These are phyloP conservation scores for Stegodyphus dumicola DNA, from an alignment of 1,140 invertebrate genomes.

Conservation along the genomic window DNA sequence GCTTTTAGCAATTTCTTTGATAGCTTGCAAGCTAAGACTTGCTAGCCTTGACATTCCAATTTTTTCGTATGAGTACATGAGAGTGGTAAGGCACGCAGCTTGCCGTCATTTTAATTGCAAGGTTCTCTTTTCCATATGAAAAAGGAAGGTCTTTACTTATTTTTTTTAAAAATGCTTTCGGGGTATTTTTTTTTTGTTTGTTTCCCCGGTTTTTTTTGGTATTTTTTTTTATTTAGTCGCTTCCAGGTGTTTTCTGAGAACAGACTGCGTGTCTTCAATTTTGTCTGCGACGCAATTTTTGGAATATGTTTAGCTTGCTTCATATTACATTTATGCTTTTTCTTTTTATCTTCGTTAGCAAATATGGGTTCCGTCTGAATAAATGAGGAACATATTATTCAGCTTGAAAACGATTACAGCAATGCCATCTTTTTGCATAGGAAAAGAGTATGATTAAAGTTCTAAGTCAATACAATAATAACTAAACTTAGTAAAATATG, in stretches of 20 bases:
- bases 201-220: no score
- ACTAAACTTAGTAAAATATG: no score
- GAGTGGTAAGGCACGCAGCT: slow-evolving; percentile 15
- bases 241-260: slow-evolving; percentile 28
- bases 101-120: slow-evolving; percentile 17
- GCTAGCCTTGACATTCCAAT: slow-evolving; percentile 26
- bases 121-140: background rate
- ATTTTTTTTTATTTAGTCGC: background rate
- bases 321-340: no score
- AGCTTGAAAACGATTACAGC: no score
- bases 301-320: background rate
- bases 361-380: no score
- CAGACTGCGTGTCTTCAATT: slow-evolving; percentile 33
- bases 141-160: background rate
- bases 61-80: background rate
- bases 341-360: no score
- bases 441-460: no score
- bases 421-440: no score
- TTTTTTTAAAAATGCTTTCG: background rate
- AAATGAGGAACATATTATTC: no score
- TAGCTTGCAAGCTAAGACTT: background rate
- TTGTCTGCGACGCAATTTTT: slow-evolving; percentile 12
- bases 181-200: background rate
- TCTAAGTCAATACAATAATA: no score
- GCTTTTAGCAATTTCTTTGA: background rate